phyloP scores from a whole-genome alignment of 2,888 invertebrate genomes.

The Melipona beecheii region DNA sequence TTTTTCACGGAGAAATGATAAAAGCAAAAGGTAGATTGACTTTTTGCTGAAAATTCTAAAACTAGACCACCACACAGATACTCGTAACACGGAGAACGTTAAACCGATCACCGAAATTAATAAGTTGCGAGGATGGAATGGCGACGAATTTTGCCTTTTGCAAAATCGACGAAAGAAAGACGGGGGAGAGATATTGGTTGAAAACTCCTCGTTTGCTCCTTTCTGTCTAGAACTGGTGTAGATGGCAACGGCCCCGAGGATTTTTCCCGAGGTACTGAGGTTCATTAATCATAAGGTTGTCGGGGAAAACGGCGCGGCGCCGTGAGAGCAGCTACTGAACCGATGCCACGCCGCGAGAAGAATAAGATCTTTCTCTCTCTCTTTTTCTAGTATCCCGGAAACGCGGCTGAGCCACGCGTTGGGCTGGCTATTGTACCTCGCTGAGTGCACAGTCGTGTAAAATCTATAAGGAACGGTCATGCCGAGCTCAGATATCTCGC shows the following conservation, averaged over 20 bases:
- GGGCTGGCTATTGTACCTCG: slow-evolving; percentile 56
- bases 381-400: slow-evolving; percentile 52
- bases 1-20: no score
- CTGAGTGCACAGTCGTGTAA: slow-evolving; percentile 69
- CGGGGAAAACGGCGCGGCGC: not conserved
- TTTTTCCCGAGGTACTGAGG: not conserved
- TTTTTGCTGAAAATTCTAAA: no score
- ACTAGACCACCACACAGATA: not conserved
- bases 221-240: not conserved
- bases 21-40: no score
- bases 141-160: no score
- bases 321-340: not conserved
- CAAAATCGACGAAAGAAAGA: not conserved
- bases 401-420: slow-evolving; percentile 69
- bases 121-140: not conserved
- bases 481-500: slow-evolving; percentile 25
- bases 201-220: not conserved
- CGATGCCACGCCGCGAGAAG: slow-evolving; percentile 11
- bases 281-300: slow-evolving; percentile 34
- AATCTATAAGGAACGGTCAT: slow-evolving; percentile 41
- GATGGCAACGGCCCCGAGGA: not conserved
- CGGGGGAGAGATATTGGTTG: not conserved
- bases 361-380: slow-evolving; percentile 46
- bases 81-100: not conserved
- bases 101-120: not conserved